A percentile compares a stretch with the other conserved stretches of the same genome.
These are phyloP conservation scores for Meloidogyne floridensis DNA, from an alignment of 1,140 invertebrate species.

Conservation along the genomic window DNA sequence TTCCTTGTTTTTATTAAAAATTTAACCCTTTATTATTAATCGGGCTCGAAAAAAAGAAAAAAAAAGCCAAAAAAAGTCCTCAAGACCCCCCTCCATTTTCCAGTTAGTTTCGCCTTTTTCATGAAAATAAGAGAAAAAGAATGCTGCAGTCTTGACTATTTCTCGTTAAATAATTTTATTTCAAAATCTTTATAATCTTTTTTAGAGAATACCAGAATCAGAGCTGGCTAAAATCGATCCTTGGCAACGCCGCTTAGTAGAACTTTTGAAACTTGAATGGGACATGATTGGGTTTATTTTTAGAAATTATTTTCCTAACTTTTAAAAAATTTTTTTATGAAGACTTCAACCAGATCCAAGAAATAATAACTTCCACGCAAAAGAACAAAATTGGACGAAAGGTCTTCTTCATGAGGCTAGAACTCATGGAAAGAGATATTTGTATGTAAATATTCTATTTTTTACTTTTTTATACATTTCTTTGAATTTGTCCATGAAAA, in stretches of 20 bases:
- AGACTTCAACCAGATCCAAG: not conserved
- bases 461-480: not conserved
- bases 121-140: too few species aligned
- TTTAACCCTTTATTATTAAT: too few species aligned
- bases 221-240: not conserved
- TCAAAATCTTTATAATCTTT: too few species aligned
- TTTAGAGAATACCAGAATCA: constrained; percentile 46
- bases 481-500: not conserved
- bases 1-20: too few species aligned
- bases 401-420: not conserved
- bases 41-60: too few species aligned
- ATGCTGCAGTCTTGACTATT: too few species aligned
- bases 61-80: too few species aligned
- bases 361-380: not conserved
- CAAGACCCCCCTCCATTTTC: too few species aligned
- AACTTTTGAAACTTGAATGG: not conserved
- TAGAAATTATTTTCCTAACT: not conserved
- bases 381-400: not conserved
- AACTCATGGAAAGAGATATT: constrained; percentile 1
- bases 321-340: not conserved
- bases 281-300: not conserved
- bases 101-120: too few species aligned
- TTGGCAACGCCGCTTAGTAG: not conserved
- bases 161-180: too few species aligned
- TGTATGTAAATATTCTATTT: not conserved